A percentile compares a stretch with the other conserved stretches of the same genome.
Conservation (phyloP, 2,797 vertebrate species). For the Ateles fusciceps region DNA sequence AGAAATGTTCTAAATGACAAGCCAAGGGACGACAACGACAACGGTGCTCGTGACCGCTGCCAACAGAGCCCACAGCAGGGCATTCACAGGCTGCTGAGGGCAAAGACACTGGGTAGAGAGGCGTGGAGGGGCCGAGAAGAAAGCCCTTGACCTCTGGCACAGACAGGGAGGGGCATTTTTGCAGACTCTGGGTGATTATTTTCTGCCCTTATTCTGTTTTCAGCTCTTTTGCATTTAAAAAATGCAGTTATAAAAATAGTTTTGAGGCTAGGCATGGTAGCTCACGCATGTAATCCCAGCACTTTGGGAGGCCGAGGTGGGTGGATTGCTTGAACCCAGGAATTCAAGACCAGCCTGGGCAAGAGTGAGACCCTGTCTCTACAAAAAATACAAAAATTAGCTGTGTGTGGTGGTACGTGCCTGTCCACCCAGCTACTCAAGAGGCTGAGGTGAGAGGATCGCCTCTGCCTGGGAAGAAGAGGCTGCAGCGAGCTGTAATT, state of each 20-base stretch:
- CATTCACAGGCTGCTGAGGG: rapidly evolving
- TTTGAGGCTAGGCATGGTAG: neutral
- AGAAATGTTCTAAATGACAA: neutral
- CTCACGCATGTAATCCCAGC: neutral
- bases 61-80: rapidly evolving
- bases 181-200: neutral
- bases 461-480: neutral
- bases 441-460: neutral
- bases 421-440: neutral
- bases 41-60: rapidly evolving
- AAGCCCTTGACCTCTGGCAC: neutral
- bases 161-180: no score
- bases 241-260: neutral
- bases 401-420: neutral
- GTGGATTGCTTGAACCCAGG: neutral
- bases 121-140: rapidly evolving
- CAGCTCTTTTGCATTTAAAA: neutral
- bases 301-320: neutral
- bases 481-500: neutral
- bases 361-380: neutral
- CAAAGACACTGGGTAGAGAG: neutral
- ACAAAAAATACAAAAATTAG: neutral
- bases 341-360: neutral
- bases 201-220: neutral
- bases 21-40: neutral